phyloP scores from a whole-genome alignment of 2,797 vertebrate genomes.

The Sciurus vulgaris region DNA sequence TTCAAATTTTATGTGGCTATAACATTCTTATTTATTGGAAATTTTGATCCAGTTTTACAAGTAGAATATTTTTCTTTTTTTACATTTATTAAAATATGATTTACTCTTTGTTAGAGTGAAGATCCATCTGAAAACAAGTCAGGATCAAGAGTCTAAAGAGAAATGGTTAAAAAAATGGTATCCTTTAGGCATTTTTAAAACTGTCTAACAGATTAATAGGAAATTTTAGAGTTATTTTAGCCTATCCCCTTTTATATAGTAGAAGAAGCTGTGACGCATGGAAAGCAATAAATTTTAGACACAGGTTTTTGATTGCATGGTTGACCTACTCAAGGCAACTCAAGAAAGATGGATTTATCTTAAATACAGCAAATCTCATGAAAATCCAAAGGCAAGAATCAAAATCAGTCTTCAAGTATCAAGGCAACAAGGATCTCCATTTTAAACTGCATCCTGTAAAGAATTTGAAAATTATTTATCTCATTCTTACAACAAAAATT shows the following conservation, averaged over 20 bases:
- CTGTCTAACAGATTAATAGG: neutral
- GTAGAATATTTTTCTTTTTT: neutral
- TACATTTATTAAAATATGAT: neutral
- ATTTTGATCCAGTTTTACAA: neutral
- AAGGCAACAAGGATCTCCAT: neutral
- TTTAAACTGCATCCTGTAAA: neutral
- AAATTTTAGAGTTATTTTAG: constrained; percentile 4
- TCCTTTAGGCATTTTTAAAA: neutral
- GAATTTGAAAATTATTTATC: neutral
- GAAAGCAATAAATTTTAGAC: neutral
- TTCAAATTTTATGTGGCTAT: neutral
- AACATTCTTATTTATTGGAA: neutral
- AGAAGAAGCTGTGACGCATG: neutral
- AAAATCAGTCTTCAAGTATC: neutral
- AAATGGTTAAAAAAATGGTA: neutral
- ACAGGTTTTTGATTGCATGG: neutral
- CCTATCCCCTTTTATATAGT: neutral
- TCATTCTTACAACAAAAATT: neutral
- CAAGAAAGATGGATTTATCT: neutral
- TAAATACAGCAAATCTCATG: neutral
- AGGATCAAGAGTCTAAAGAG: neutral
- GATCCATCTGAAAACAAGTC: neutral
- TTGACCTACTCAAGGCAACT: neutral
- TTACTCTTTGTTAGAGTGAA: neutral
- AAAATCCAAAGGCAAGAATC: neutral